These are phyloP conservation scores for Pelecanoides urinatrix DNA, from an alignment of 2,113 vertebrate species.

Conservation along the genomic window DNA sequence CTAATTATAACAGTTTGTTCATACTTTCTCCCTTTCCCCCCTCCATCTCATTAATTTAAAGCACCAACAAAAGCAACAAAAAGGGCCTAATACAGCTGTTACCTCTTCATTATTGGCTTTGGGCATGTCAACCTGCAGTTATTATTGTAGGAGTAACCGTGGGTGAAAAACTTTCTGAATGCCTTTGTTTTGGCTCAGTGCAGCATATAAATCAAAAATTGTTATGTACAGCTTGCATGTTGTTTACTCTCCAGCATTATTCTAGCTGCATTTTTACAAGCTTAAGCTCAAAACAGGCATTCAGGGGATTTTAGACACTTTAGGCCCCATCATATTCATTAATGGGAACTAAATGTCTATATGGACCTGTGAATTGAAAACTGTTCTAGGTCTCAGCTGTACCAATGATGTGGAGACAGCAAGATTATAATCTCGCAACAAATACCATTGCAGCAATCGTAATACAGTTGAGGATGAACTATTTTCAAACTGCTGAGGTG, in stretches of 20 bases:
- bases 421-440: background rate
- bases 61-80: background rate
- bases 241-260: background rate
- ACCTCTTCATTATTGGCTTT: background rate
- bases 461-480: background rate
- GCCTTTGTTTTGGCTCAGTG: background rate
- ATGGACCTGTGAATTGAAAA: background rate
- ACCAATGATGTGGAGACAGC: background rate
- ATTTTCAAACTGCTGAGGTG: background rate
- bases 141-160: background rate
- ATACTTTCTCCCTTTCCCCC: background rate
- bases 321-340: background rate
- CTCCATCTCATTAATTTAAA: background rate
- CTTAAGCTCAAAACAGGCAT: background rate
- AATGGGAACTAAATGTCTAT: fast-evolving
- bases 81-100: background rate
- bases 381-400: background rate
- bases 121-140: background rate
- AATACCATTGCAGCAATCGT: background rate
- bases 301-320: background rate
- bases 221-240: background rate
- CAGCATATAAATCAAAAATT: background rate
- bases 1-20: background rate
- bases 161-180: background rate
- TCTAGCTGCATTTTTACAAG: background rate